Conservation (phyloP, 2,888 invertebrate species). For the Hecatera dysodea region DNA sequence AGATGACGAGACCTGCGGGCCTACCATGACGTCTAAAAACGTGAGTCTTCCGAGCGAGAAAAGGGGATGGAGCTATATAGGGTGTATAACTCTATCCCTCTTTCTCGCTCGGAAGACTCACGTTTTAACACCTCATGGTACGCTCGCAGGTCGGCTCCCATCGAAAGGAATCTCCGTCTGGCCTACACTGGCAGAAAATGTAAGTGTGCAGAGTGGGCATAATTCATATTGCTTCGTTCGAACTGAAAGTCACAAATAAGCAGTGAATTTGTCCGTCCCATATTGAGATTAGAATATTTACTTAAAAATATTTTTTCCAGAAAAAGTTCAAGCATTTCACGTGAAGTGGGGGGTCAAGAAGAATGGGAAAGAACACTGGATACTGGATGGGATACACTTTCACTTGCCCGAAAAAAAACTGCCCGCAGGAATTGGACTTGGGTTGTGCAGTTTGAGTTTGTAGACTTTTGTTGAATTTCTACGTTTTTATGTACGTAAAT, state of each 20-base stretch:
- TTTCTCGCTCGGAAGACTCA: too few relatives aligned
- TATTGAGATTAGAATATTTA: background rate
- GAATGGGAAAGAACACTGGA: constrained; percentile 39
- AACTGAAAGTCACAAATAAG: background rate
- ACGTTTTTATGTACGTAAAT: background rate
- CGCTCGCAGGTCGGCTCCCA: too few relatives aligned
- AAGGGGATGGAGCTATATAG: too few relatives aligned
- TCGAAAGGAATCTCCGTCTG: too few relatives aligned
- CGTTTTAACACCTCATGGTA: too few relatives aligned
- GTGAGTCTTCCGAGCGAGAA: too few relatives aligned
- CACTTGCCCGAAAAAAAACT: background rate
- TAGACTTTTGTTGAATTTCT: background rate
- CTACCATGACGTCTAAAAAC: too few relatives aligned
- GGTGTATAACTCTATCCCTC: too few relatives aligned
- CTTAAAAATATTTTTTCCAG: constrained; percentile 10
- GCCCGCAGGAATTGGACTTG: background rate
- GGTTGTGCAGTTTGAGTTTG: constrained; percentile 17
- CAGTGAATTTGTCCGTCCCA: background rate
- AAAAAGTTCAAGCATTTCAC: background rate
- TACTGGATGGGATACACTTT: constrained; percentile 38
- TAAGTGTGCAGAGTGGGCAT: too few relatives aligned
- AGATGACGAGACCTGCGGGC: too few relatives aligned
- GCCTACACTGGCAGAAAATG: too few relatives aligned
- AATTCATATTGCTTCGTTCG: background rate
- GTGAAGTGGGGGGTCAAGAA: constrained; percentile 22